Evolutionary conservation across 2,797 vertebrate species (phyloP), one percentile per base, ranked within the genome.

Genomic region (Diplodus puntazzo): DNA sequence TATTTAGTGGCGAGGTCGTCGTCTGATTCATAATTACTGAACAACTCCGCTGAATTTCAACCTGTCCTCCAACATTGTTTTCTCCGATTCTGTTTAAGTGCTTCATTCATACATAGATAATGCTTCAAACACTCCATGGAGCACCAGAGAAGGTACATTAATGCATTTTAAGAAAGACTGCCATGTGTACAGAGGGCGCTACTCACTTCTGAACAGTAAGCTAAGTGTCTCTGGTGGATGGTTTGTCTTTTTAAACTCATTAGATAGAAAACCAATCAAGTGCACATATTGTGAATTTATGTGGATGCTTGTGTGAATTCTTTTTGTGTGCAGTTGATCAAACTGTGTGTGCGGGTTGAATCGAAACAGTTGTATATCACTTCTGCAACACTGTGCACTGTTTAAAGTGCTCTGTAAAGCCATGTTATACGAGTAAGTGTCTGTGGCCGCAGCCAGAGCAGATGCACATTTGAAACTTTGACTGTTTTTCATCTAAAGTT

Each of bases 401-500:
- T 80, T 67, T 39, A 53, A 77, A 65, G 50, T 62, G 14, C 30
- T 78, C 67, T 54, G 43, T 63, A 34, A 34, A 77, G 23, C 34
- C 34, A 54, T 70, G 42, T 49, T 71, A 63, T 58, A 58, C 66
- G 42, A 34, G 45, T 43, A 42, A 58, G 57, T 54, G 46, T 73
- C 13, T 69, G 21, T 66, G 69, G 59, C 87, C 76, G 79, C 86
- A 89, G 84, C 83, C 88, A 83, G 87, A 72, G 68, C 57, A 52
- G 42, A 57, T 55, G 20, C 52, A 75, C 71, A 66, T 82, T 20
- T 48, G 2, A 66, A 82, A 53, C 18, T 73, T 68, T 83, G 86
- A 92, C 80, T 86, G 76, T 89, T 92, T 90, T 87, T 88, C 66
- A 88, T 87, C 69, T 25, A 13, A 78, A 61, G 42, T 79, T 42